Evolutionary conservation across 2,797 vertebrate species (phyloP), one percentile per base, ranked within the genome.

Genomic region (Betta splendens): DNA sequence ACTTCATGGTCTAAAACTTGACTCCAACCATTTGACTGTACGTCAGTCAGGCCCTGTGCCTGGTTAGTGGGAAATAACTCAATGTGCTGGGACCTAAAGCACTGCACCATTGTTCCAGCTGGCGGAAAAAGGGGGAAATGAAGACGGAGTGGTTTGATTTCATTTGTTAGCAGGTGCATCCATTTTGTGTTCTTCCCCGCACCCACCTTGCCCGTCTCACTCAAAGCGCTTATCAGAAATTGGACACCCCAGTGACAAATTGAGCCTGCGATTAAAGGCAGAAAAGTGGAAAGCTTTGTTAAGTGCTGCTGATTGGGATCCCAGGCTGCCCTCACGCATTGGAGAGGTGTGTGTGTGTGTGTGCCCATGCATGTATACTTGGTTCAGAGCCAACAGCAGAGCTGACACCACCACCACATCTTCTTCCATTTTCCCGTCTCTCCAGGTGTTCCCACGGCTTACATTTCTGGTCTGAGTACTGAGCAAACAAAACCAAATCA

Each of bases 91-190:
- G 67, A 79, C 80, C 77, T 76, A 64, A 75, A 83, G 81, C 69
- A 39, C 77, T 10, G 79, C 80, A 61, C 71, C 71, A 85, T 89
- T 88, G 83, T 89, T 89, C 81, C 84, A 85, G 88, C 79, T 85
- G 85, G 86, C 55, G 47, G 62, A 73, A 84, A 84, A 80, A 64
- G 69, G 66, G n/a, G 78, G 72, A 86, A 87, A 85, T 85, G 82
- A 91, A 89, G 89, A 91, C 84, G 77, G 84, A 87, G 85, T 84
- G 79, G 79, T 85, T 89, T 90, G 87, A 92, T 91, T 92, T 91
- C 83, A 90, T 91, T 91, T 89, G 87, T 86, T 86, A 90, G 87
- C 91, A 92, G 91, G 91, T 92, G 90, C 89, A 88, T 90, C 89
- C 89, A 91, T 92, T 92, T 90, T 90, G 86, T 77, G 84, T 77